These are phyloP conservation scores for Drosophila sproati DNA, from an alignment of 1,140 invertebrate species.

Conservation along the genomic window DNA sequence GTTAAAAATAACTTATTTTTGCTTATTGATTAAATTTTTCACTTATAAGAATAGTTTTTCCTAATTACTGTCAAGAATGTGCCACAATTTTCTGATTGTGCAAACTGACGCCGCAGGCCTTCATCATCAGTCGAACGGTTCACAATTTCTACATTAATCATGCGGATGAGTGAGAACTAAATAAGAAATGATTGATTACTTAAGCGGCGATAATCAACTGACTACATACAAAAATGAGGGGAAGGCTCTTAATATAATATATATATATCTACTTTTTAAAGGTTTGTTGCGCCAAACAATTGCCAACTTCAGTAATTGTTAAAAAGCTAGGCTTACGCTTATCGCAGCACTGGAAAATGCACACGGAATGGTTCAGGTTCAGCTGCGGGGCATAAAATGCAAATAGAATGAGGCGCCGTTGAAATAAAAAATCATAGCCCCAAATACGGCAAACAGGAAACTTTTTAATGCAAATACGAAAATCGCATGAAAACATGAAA, in stretches of 20 bases:
- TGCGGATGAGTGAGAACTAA: slow-evolving; percentile 6
- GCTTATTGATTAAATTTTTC: neutral
- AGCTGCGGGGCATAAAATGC: slow-evolving; percentile 59
- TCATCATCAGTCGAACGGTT: neutral
- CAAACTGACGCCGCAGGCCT: slow-evolving; percentile 4
- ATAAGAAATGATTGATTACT: slow-evolving; percentile 47
- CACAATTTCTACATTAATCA: slow-evolving; percentile 34
- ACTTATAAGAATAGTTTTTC: neutral
- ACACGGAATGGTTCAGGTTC: neutral
- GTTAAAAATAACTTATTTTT: too few relatives aligned
- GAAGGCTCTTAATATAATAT: neutral
- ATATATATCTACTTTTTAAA: neutral
- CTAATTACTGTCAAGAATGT: slow-evolving; percentile 8
- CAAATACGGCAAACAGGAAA: slow-evolving; percentile 70
- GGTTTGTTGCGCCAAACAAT: neutral
- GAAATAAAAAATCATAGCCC: slow-evolving; percentile 50
- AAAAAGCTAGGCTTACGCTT: slow-evolving; percentile 10
- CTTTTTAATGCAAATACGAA: slow-evolving; percentile 78
- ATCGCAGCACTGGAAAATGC: slow-evolving; percentile 15
- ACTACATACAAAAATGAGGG: neutral
- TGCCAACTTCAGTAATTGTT: slow-evolving; percentile 31
- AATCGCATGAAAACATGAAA: slow-evolving; percentile 68
- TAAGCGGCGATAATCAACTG: neutral
- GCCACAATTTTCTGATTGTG: slow-evolving; percentile 14
- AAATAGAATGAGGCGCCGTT: slow-evolving; percentile 28